phyloP scores from a whole-genome alignment of 2,888 invertebrate genomes.

The Phyllotreta cruciferae region DNA sequence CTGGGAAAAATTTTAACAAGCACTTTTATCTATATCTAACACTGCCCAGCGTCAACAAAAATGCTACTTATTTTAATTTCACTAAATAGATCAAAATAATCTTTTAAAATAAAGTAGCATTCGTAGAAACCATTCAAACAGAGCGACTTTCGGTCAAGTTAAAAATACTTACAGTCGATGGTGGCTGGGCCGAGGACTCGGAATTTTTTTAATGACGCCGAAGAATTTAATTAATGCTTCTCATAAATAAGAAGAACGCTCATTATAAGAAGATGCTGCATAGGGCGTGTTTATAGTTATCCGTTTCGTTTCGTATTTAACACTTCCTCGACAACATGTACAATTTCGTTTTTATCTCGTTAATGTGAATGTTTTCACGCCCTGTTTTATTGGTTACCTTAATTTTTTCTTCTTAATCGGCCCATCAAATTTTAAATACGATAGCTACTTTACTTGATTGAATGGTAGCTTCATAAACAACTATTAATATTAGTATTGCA shows the following conservation, averaged over 20 bases:
- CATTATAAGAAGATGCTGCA: neutral
- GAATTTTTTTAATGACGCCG: conserved; percentile 1
- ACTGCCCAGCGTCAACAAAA: neutral
- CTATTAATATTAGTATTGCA: too few relatives aligned
- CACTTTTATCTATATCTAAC: too few relatives aligned
- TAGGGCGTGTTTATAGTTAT: conserved; percentile 9
- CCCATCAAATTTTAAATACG: too few relatives aligned
- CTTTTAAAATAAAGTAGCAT: neutral
- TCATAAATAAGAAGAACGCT: conserved; percentile 8
- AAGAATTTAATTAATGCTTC: conserved; percentile 8
- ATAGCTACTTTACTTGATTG: too few relatives aligned
- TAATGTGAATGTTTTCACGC: conserved; percentile 5
- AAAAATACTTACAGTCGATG: neutral
- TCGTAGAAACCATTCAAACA: conserved; percentile 3
- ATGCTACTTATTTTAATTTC: conserved; percentile 5
- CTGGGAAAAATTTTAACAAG: too few relatives aligned
- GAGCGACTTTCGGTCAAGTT: neutral
- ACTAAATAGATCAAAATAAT: conserved; percentile 3
- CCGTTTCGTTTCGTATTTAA: conserved; percentile 7
- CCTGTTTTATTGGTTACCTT: neutral
- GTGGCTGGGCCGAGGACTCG: neutral
- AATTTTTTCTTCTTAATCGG: neutral
- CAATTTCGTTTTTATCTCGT: neutral
- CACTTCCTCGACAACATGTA: conserved; percentile 9
- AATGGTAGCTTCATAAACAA: too few relatives aligned